These are phyloP conservation scores for Acestrorhynchus altus DNA, from an alignment of 2,797 vertebrate species.

Conservation along the genomic window DNA sequence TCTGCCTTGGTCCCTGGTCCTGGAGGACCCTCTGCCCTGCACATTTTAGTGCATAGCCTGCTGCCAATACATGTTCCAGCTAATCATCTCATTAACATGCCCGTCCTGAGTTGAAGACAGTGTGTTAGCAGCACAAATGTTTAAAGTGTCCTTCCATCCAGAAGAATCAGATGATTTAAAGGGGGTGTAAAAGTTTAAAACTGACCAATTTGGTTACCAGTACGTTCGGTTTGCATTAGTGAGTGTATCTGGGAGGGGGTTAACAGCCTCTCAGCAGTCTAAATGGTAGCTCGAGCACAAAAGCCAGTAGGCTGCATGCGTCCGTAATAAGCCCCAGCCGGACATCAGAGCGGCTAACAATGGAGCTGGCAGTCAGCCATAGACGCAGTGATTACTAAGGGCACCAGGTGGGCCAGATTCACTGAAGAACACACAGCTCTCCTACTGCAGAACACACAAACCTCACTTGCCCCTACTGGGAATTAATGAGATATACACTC, in stretches of 20 bases:
- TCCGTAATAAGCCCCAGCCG: constrained; percentile 73
- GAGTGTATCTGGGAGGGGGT: constrained; percentile 10
- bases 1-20: too few relatives aligned
- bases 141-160: too few relatives aligned
- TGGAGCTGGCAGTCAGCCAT: constrained; percentile 50
- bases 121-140: too few relatives aligned
- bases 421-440: background rate
- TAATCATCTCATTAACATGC: too few relatives aligned
- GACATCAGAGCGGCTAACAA: constrained; percentile 65
- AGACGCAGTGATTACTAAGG: constrained; percentile 51
- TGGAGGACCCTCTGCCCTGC: too few relatives aligned
- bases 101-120: too few relatives aligned
- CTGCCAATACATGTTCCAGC: too few relatives aligned
- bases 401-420: background rate
- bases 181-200: too few relatives aligned
- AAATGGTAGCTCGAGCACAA: constrained; percentile 54
- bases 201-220: background rate
- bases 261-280: constrained; percentile 49
- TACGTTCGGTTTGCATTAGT: background rate
- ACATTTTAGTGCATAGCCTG: too few relatives aligned
- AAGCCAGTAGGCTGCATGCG: constrained; percentile 41
- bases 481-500: constrained; percentile 37
- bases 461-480: constrained; percentile 15
- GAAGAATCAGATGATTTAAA: too few relatives aligned
- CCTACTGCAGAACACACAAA: background rate